These are phyloP conservation scores for Otus sunia DNA, from an alignment of 2,113 vertebrate species.

Conservation along the genomic window DNA sequence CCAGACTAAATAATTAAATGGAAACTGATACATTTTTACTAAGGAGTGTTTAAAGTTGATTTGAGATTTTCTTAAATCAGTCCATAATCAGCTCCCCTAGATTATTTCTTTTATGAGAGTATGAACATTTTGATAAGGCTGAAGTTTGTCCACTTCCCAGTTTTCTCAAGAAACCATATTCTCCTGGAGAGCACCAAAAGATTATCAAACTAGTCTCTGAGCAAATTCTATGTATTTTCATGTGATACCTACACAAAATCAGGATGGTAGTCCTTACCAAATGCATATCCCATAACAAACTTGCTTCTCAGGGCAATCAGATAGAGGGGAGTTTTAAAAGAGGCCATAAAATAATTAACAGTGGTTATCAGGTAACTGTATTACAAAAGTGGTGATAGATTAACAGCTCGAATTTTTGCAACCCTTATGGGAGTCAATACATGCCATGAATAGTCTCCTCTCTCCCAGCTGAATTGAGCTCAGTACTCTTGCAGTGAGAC, in stretches of 20 bases:
- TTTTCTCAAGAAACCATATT: not conserved
- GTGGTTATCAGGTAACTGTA: not conserved
- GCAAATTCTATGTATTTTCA: not conserved
- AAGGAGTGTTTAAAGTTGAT: not conserved
- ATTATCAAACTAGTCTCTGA: not conserved
- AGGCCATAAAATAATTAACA: not conserved
- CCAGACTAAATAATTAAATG: not conserved
- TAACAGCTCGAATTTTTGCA: not conserved
- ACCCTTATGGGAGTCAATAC: not conserved
- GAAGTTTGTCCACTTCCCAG: not conserved
- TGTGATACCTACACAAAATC: not conserved
- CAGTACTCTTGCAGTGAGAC: not conserved
- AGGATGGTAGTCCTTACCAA: not conserved
- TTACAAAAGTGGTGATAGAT: not conserved
- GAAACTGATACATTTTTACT: not conserved
- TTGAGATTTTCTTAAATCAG: not conserved
- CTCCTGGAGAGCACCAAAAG: not conserved
- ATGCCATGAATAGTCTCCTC: not conserved
- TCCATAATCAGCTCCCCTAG: not conserved
- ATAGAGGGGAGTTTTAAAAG: not conserved
- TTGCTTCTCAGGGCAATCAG: not conserved
- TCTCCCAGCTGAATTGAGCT: not conserved
- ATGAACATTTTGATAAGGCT: not conserved
- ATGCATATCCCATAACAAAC: not conserved
- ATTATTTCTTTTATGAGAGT: not conserved